Evolutionary conservation across 2,113 vertebrate genomes (phyloP).

Genomic region (Urocynchramus pylzowi): DNA sequence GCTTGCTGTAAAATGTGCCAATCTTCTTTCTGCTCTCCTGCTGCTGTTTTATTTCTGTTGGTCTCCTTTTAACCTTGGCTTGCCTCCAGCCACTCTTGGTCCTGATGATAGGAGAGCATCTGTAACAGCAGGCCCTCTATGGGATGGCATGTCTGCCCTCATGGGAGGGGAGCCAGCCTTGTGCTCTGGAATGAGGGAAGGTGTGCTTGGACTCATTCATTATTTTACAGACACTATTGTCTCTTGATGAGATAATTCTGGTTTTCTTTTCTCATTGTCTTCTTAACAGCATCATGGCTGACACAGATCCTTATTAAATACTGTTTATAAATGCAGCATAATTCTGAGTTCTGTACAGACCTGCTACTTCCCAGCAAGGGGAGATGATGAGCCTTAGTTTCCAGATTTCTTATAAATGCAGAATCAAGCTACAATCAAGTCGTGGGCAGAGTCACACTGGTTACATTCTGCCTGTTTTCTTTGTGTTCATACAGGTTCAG

Average conservation of each 20-base stretch:
- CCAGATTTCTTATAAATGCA: neutral
- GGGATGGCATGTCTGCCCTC: neutral
- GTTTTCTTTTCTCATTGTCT: neutral
- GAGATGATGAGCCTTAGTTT: neutral
- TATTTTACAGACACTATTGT: neutral
- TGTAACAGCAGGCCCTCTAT: neutral
- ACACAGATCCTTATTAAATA: neutral
- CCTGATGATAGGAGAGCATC: neutral
- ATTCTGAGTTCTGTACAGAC: neutral
- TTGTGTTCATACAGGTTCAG: neutral
- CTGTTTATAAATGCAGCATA: neutral
- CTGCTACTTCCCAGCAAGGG: neutral
- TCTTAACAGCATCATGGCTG: neutral
- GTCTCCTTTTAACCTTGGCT: constrained; percentile 51
- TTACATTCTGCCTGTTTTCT: neutral
- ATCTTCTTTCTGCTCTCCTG: neutral
- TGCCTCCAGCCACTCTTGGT: neutral
- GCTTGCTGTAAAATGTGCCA: constrained; percentile 8
- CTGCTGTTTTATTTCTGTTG: constrained; percentile 16
- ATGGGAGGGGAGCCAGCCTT: neutral
- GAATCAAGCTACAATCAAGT: neutral
- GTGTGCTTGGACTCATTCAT: neutral
- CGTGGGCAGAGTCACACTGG: neutral
- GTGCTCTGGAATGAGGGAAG: neutral
- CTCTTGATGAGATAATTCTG: neutral